Evolutionary conservation across 2,797 vertebrate species (phyloP).

Genomic region (Pantherophis vulpinus): DNA sequence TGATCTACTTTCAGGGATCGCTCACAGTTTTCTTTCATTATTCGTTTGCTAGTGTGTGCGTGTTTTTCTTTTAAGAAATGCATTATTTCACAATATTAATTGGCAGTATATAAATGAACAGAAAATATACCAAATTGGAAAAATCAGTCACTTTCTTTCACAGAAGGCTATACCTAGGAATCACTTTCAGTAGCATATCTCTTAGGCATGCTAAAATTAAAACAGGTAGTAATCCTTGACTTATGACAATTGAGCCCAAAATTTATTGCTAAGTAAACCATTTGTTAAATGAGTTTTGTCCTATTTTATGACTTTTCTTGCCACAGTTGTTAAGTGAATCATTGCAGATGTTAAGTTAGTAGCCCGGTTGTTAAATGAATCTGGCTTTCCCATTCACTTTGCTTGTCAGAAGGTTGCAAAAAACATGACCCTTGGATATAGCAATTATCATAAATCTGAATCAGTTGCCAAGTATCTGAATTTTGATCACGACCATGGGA

Average conservation of each 20-base stretch:
- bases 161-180: not conserved
- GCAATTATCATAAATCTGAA: no score
- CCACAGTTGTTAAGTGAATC: no score
- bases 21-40: not conserved
- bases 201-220: not conserved
- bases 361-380: no score
- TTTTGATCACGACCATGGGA: no score
- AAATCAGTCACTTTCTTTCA: not conserved
- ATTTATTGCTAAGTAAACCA: not conserved
- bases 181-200: not conserved
- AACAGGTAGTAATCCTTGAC: not conserved
- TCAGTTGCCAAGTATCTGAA: no score
- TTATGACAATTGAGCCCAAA: not conserved
- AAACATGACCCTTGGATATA: no score
- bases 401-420: no score
- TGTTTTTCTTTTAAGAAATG: not conserved
- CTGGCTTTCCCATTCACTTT: no score
- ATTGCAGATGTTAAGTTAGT: no score
- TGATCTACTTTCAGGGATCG: not conserved
- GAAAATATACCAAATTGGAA: not conserved
- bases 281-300: no score
- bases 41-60: not conserved
- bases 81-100: not conserved
- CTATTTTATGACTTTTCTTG: no score
- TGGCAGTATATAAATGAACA: not conserved